Percentiles rank a stretch among this genome's conserved stretches.
phyloP scores from a whole-genome alignment of 2,797 vertebrate species.

The Borostomias antarcticus region DNA sequence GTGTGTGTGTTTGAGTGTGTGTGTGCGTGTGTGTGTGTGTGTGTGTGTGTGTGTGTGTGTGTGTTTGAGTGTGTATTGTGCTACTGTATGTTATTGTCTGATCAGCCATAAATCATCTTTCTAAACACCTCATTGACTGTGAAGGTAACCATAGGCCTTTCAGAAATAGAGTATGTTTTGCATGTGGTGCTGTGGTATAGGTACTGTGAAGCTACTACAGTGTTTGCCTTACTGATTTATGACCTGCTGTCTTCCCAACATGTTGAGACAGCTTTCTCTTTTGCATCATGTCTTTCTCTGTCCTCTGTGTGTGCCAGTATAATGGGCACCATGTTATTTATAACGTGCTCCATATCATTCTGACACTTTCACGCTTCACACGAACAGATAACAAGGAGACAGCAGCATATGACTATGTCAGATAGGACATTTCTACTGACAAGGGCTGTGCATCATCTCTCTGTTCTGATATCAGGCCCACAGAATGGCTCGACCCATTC shows the following conservation, averaged over 20 bases:
- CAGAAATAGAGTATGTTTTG: too few species aligned
- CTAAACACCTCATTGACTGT: background rate
- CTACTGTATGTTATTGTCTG: too few species aligned
- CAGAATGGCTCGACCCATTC: slow-evolving; percentile 31
- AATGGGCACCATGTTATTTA: too few species aligned
- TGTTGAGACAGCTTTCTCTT: background rate
- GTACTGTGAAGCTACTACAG: too few species aligned
- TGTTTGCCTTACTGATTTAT: background rate
- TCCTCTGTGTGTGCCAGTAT: background rate
- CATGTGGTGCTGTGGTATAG: background rate
- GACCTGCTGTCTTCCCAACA: background rate
- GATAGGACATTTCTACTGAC: slow-evolving; percentile 40
- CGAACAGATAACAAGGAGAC: slow-evolving; percentile 42
- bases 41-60: too few species aligned
- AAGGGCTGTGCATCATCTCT: slow-evolving; percentile 48
- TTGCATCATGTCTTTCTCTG: background rate
- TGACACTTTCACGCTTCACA: slow-evolving; percentile 2
- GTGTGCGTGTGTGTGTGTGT: too few species aligned
- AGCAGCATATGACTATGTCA: slow-evolving; percentile 28
- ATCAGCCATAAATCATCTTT: background rate
- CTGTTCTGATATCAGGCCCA: slow-evolving; percentile 50
- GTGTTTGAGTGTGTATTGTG: too few species aligned
- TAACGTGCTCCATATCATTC: background rate
- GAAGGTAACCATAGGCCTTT: background rate
- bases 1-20: too few species aligned